A percentile compares a stretch with the other conserved stretches of the same genome.
phyloP scores from a whole-genome alignment of 1,140 invertebrate species.

The Chironomus tepperi region DNA sequence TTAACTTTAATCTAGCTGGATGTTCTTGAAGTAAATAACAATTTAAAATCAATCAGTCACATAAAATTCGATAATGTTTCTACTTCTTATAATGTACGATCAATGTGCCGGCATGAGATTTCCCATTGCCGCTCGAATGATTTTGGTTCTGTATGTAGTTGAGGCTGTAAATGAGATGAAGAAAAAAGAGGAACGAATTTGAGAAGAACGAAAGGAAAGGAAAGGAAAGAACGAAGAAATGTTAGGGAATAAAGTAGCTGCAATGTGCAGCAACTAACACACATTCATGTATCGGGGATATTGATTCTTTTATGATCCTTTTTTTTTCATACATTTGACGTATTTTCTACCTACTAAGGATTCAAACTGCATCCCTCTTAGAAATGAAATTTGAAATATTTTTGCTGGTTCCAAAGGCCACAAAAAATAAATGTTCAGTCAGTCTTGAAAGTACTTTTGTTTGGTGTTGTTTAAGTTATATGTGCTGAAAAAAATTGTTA shows the following conservation, averaged over 20 bases:
- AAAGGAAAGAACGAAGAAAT: not conserved
- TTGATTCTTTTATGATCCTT: slow-evolving; percentile 14
- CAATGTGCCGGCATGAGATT: not conserved
- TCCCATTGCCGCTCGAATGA: not conserved
- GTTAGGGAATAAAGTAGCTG: not conserved
- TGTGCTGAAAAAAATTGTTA: too few species aligned
- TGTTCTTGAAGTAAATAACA: too few species aligned
- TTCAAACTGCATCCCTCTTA: not conserved
- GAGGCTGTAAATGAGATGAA: too few species aligned
- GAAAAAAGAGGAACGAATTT: not conserved
- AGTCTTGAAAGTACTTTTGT: not conserved
- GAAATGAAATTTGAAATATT: not conserved
- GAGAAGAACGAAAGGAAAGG: not conserved
- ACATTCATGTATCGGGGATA: not conserved
- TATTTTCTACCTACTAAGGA: slow-evolving; percentile 13
- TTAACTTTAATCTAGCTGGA: too few species aligned
- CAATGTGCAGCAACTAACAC: not conserved
- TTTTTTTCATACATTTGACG: not conserved
- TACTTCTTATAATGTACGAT: not conserved
- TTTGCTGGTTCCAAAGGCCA: not conserved
- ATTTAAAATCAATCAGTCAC: too few species aligned
- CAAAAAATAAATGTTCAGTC: not conserved
- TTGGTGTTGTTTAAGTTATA: not conserved
- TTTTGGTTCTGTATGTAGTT: not conserved
- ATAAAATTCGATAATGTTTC: too few species aligned